Base-by-base conservation (phyloP, 2,113 vertebrate genomes). In the Puntigrus tetrazona region DNA sequence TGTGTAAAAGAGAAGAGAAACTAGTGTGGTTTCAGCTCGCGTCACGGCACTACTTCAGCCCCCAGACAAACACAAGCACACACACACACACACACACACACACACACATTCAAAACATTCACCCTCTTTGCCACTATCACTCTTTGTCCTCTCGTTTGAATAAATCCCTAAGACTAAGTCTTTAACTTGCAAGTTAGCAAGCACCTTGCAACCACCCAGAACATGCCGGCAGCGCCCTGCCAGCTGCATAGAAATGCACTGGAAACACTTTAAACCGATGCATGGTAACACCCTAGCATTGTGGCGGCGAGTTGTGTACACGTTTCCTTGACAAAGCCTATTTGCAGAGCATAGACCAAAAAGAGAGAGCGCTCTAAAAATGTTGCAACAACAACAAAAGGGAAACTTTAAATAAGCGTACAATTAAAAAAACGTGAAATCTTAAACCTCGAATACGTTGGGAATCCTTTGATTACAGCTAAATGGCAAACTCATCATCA, bases 1-100 rank as follows among this genome's bases (percentile, higher is more conserved):
- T 29, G n/a, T 86, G 90, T 88, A 13, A 78, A 73, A 82, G 67
- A 92, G 92, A 95, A 93, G 87, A 89, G 93, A 93, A 95, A 94
- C 93, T 73, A 79, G 63, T 25, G 57, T 84, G 78, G 87, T 88
- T 85, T 86, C 83, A 86, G 84, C 67, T 74, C 65, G 84, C 74
- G 63, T 84, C 85, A 72, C 70, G 59, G 79, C 76, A 69, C 20
- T 75, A 65, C 27, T 72, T 82, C 73, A 73, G 25, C 81, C n/a
- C 59, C 77, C 87, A 86, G n/a, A 86, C 61, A 41, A 34, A 82
- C 57, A 76, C 45, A 67, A 59, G n/a, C 52, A 84, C 78, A 81
- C 11, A 36, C 75, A 5, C 3, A 16, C 29, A 67, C 67, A 67
- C 20, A 83, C 52, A 84, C 78, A 81, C 11, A 36, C 75, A 7